Conservation (phyloP, 2,888 invertebrate genomes). For the Bombylius discolor region DNA sequence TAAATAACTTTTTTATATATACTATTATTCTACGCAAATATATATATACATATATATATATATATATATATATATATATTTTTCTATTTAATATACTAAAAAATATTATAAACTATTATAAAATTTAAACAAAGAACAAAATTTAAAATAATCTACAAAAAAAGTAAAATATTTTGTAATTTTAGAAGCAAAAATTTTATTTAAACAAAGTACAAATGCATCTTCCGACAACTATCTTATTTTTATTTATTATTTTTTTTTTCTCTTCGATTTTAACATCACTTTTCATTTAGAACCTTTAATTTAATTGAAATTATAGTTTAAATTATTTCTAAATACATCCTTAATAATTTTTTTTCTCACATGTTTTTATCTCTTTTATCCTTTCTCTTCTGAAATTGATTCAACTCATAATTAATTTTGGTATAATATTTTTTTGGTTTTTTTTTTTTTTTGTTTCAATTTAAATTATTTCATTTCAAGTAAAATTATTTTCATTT, state of each 20-base stretch:
- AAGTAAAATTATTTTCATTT: neutral
- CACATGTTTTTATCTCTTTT: neutral
- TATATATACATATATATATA: too few relatives aligned
- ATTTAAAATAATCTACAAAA: too few relatives aligned
- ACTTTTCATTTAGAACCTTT: neutral
- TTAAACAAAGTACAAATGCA: constrained; percentile 16
- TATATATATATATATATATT: too few relatives aligned
- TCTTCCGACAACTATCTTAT: constrained; percentile 19
- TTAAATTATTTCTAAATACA: too few relatives aligned
- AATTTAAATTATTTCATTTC: neutral
- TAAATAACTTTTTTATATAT: too few relatives aligned
- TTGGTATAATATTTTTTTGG: neutral
- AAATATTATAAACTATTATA: too few relatives aligned
- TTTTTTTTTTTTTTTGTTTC: neutral
- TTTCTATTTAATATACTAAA: too few relatives aligned
- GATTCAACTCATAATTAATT: neutral
- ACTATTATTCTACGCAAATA: too few relatives aligned
- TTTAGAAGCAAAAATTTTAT: neutral
- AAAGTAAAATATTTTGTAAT: too few relatives aligned
- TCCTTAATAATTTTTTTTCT: neutral
- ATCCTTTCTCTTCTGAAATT: neutral
- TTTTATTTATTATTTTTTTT: neutral
- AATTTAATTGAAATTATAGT: neutral
- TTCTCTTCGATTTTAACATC: neutral
- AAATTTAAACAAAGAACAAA: too few relatives aligned